Evolutionary conservation across 2,797 vertebrate genomes (phyloP).

Genomic region (Sebastes cheni): DNA sequence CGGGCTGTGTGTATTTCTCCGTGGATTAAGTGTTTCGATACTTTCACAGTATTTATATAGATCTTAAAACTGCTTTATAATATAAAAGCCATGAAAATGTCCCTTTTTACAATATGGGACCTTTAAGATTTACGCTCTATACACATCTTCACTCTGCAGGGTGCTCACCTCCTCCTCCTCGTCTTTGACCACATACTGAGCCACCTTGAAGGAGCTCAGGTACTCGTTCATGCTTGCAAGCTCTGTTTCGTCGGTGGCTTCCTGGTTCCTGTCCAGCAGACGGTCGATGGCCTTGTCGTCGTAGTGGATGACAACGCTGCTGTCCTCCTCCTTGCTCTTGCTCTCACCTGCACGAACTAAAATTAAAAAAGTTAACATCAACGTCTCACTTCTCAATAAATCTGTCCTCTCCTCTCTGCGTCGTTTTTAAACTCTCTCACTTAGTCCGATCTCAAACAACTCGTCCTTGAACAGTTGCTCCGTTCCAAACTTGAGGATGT

Average conservation of each 20-base stretch:
- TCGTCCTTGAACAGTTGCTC: constrained; percentile 97
- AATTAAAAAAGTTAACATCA: not conserved
- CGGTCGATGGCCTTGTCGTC: constrained; percentile 97
- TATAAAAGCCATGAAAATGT: not conserved
- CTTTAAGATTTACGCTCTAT: not conserved
- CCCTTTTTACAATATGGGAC: too few species aligned
- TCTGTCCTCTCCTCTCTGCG: not conserved
- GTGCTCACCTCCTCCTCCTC: constrained; percentile 95
- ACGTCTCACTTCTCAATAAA: not conserved
- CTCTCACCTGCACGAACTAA: constrained; percentile 83
- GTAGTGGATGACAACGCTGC: constrained; percentile 94
- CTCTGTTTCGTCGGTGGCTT: constrained; percentile 94
- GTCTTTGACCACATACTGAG: constrained; percentile 97
- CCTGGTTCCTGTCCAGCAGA: constrained; percentile 94
- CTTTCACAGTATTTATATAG: too few species aligned
- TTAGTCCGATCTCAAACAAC: constrained; percentile 51
- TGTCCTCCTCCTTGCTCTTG: constrained; percentile 96
- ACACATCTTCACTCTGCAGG: not conserved
- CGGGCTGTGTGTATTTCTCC: too few species aligned
- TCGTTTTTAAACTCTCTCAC: constrained; percentile 9
- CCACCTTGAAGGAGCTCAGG: constrained; percentile 98
- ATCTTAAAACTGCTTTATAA: too few species aligned
- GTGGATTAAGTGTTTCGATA: too few species aligned
- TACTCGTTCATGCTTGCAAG: constrained; percentile 99
- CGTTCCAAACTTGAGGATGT: constrained; percentile 98